These are phyloP conservation scores for Anadara kagoshimensis DNA, from an alignment of 1,140 invertebrate species.

Conservation along the genomic window DNA sequence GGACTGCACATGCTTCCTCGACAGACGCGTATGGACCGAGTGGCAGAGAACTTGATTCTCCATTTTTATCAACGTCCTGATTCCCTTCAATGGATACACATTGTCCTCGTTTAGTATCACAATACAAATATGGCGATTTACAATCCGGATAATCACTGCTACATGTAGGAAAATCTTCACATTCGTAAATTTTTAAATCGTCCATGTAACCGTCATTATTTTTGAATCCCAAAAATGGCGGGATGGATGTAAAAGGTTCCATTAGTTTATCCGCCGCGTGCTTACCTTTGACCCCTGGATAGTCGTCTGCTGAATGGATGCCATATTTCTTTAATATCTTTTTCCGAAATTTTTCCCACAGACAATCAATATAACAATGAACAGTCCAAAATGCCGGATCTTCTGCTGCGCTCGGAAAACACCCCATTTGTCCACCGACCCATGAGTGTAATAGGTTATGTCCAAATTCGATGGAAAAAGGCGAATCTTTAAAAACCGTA, in stretches of 20 bases:
- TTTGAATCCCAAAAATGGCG: not conserved
- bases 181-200: conserved; percentile 3
- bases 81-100: too few species aligned
- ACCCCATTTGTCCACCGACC: conserved; percentile 26
- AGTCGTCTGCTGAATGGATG: conserved; percentile 31
- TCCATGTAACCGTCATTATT: conserved; percentile 7
- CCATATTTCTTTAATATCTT: conserved; percentile 39
- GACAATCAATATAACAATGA: conserved; percentile 43
- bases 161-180: conserved; percentile 3
- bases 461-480: too few species aligned
- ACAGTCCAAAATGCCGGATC: conserved; percentile 41
- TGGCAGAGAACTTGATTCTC: too few species aligned
- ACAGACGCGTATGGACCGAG: too few species aligned
- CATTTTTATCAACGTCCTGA: too few species aligned
- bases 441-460: too few species aligned
- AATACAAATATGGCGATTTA: too few species aligned
- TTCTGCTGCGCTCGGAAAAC: conserved; percentile 7
- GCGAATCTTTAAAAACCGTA: not conserved
- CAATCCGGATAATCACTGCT: conserved; percentile 2
- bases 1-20: too few species aligned
- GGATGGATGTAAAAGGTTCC: not conserved
- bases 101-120: too few species aligned
- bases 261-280: not conserved
- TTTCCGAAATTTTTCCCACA: conserved; percentile 45
- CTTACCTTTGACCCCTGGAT: not conserved